Conservation (phyloP, 2,888 invertebrate species). For the Agonopterix alstromeriana region DNA sequence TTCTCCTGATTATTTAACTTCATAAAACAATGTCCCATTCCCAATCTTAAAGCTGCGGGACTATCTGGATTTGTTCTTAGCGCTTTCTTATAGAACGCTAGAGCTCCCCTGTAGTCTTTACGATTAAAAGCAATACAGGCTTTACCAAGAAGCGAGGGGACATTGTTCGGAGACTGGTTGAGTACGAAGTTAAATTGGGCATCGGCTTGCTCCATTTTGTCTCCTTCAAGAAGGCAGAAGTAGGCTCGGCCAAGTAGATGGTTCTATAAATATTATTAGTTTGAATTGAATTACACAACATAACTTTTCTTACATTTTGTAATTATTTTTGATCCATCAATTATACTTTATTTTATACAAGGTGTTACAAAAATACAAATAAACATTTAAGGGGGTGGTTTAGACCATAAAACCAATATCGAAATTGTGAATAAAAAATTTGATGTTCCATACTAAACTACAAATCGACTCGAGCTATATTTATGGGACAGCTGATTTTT, state of each 20-base stretch:
- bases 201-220: slow-evolving; percentile 99
- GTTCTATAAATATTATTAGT: slow-evolving; percentile 75
- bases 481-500: no score
- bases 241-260: slow-evolving; percentile 98
- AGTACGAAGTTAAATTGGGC: slow-evolving; percentile 99
- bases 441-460: no score
- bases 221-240: slow-evolving; percentile 98
- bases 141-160: slow-evolving; percentile 97
- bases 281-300: not conserved
- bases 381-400: no score
- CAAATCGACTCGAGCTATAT: no score
- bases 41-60: slow-evolving; percentile 96
- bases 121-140: slow-evolving; percentile 99
- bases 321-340: not conserved
- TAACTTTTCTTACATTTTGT: no score
- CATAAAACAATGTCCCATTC: slow-evolving; percentile 99
- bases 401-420: no score
- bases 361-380: no score
- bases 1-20: slow-evolving; percentile 97
- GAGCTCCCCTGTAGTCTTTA: slow-evolving; percentile 95
- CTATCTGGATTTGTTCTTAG: slow-evolving; percentile 96
- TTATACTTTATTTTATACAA: no score
- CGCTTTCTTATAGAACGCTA: slow-evolving; percentile 99
- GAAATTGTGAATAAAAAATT: no score
- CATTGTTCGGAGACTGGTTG: slow-evolving; percentile 96